phyloP scores from a whole-genome alignment of 2,113 vertebrate genomes.

The Myxocyprinus asiaticus region DNA sequence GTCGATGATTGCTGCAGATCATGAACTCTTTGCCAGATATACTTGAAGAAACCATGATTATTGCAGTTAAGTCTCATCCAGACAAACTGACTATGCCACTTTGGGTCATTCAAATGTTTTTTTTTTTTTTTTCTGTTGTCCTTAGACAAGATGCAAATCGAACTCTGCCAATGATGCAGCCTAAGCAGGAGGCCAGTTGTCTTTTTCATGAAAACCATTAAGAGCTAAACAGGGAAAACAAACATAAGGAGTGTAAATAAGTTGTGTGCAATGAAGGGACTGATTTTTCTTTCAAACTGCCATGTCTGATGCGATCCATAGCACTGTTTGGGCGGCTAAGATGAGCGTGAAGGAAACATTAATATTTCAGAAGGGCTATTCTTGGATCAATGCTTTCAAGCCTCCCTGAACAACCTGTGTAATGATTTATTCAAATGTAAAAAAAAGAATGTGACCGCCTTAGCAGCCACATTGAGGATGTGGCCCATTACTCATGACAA shows the following conservation, averaged over 20 bases:
- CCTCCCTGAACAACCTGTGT: slow-evolving; percentile 77
- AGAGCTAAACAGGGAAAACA: slow-evolving; percentile 35
- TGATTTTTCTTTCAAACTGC: slow-evolving; percentile 27
- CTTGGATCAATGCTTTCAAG: slow-evolving; percentile 82
- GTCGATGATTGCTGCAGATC: not conserved
- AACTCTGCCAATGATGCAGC: slow-evolving; percentile 15
- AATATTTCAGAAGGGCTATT: slow-evolving; percentile 87
- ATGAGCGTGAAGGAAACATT: slow-evolving; percentile 65
- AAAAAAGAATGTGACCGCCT: slow-evolving; percentile 63
- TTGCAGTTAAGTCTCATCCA: slow-evolving; percentile 4
- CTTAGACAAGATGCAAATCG: slow-evolving; percentile 27
- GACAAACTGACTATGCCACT: not conserved
- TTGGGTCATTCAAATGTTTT: not conserved
- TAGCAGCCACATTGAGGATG: slow-evolving; percentile 59
- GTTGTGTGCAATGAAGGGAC: slow-evolving; percentile 8
- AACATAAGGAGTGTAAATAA: slow-evolving; percentile 27
- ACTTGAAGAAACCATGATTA: not conserved
- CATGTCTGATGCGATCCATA: slow-evolving; percentile 61
- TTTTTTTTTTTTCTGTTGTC: not conserved
- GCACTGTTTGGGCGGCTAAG: slow-evolving; percentile 71
- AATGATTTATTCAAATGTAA: slow-evolving; percentile 82
- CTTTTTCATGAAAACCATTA: slow-evolving; percentile 39
- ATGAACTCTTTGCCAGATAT: not conserved
- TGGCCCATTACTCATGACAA: slow-evolving; percentile 47
- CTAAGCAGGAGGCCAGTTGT: not conserved